Base-by-base conservation (phyloP, 2,888 invertebrate species). In the Globia sparganii region DNA sequence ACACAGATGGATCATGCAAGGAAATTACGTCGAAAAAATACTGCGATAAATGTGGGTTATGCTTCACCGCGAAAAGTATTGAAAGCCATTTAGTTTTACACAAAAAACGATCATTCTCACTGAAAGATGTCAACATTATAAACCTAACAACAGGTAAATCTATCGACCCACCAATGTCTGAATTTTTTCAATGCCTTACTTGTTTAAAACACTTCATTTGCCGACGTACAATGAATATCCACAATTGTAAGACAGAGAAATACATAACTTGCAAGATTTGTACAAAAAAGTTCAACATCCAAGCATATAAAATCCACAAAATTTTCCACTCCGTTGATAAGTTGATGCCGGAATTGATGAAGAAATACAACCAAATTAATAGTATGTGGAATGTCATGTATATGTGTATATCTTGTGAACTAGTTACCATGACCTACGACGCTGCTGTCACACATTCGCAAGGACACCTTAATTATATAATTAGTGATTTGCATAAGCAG, bases 351-450 rank as follows among this genome's bases (percentile, higher is more conserved):
- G 92, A 92, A 3, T 66, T 94, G 0, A 80, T 94, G 4, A 89
- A 91, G 70, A 93, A 91, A 31, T 94, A 94, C 56, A 85, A 93
- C 21, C 90, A 90, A 0, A 77, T 94, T 0, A 90, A 90, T 15
- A 87, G 87, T 0, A 90, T 90, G 15, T 94, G 95, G 94, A 93
- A 94, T 21, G 90, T 95, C 0, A 78, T 94, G 0, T 95, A 90
- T 37, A 74, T 86, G 4, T 95, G 95, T 71, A 49, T 69, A 0
- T 69, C 75, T 0, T 95, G 95, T 56, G 88, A 92, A 0, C 76
- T 92, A 0, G 85, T 92, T 0, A 90, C 91, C 0, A 91, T 94
- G 62, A 83, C 86, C 0, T 95, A 95, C 59, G 94, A 95, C 37
- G 84, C 88, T 0, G 91, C 91, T 0, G 92, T 95, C 0, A 92